phyloP scores from a whole-genome alignment of 1,140 invertebrate species.

The Drosophila rhopaloa region DNA sequence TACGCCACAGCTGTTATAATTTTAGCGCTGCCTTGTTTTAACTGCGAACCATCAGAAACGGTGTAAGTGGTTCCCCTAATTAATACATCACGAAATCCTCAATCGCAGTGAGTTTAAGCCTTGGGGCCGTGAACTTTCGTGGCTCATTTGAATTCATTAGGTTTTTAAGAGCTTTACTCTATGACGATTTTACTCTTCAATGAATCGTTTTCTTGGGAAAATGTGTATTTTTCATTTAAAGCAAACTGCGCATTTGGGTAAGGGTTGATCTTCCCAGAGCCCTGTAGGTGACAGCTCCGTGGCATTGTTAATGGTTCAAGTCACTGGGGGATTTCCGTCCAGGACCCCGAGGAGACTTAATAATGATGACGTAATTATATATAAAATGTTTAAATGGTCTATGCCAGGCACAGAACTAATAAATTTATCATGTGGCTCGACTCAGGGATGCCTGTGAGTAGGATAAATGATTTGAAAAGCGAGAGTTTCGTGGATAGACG shows the following conservation, averaged over 20 bases:
- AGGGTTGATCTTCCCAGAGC: slow-evolving; percentile 33
- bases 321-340: slow-evolving; percentile 53
- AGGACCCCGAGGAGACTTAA: slow-evolving; percentile 52
- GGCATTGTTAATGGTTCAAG: slow-evolving; percentile 56
- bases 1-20: slow-evolving; percentile 78
- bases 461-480: slow-evolving; percentile 9
- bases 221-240: slow-evolving; percentile 40
- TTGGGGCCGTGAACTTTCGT: slow-evolving; percentile 38
- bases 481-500: not conserved
- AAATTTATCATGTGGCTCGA: slow-evolving; percentile 24
- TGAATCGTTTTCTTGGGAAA: slow-evolving; percentile 40
- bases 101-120: slow-evolving; percentile 33
- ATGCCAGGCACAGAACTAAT: slow-evolving; percentile 41
- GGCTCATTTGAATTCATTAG: slow-evolving; percentile 76
- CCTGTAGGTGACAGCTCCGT: slow-evolving; percentile 70
- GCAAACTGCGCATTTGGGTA: slow-evolving; percentile 54
- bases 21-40: slow-evolving; percentile 50
- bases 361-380: slow-evolving; percentile 68
- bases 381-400: slow-evolving; percentile 43
- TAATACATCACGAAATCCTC: slow-evolving; percentile 58
- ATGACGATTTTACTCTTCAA: slow-evolving; percentile 46
- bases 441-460: not conserved
- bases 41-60: slow-evolving; percentile 46
- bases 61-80: slow-evolving; percentile 74
- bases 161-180: slow-evolving; percentile 16